A percentile compares a stretch with the other conserved stretches of the same genome.
Evolutionary conservation across 2,113 vertebrate species (phyloP).

Genomic region (Bagarius yarrelli): DNA sequence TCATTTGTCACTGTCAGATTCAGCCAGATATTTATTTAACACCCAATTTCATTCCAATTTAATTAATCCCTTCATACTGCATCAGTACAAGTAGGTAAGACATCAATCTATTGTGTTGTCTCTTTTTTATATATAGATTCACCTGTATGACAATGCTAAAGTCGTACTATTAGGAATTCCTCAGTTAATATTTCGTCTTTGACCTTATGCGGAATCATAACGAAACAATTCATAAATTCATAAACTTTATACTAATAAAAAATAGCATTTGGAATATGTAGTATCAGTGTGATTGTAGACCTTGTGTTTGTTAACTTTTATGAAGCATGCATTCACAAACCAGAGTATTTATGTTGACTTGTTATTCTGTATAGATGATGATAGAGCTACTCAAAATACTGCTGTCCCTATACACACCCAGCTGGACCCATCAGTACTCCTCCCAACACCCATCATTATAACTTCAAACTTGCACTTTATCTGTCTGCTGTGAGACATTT

Average conservation of each 20-base stretch:
- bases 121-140: slow-evolving; percentile 52
- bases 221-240: slow-evolving; percentile 48
- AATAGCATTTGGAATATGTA: not conserved
- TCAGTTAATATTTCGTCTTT: slow-evolving; percentile 41
- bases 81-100: slow-evolving; percentile 61
- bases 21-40: slow-evolving; percentile 64
- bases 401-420: not conserved
- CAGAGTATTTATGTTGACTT: not conserved
- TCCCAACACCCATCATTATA: not conserved
- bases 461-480: not conserved
- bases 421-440: not conserved
- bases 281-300: not conserved
- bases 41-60: slow-evolving; percentile 66
- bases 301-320: not conserved
- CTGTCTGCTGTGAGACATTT: not conserved
- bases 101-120: slow-evolving; percentile 57
- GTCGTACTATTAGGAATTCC: slow-evolving; percentile 45
- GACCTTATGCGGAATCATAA: slow-evolving; percentile 55
- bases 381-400: not conserved
- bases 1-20: slow-evolving; percentile 64
- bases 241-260: slow-evolving; percentile 14
- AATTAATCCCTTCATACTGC: slow-evolving; percentile 61
- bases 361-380: not conserved
- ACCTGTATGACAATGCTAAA: slow-evolving; percentile 49
- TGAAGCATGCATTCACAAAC: not conserved